Evolutionary conservation across 2,113 vertebrate genomes (phyloP).

Genomic region (Paramormyrops kingsleyae): DNA sequence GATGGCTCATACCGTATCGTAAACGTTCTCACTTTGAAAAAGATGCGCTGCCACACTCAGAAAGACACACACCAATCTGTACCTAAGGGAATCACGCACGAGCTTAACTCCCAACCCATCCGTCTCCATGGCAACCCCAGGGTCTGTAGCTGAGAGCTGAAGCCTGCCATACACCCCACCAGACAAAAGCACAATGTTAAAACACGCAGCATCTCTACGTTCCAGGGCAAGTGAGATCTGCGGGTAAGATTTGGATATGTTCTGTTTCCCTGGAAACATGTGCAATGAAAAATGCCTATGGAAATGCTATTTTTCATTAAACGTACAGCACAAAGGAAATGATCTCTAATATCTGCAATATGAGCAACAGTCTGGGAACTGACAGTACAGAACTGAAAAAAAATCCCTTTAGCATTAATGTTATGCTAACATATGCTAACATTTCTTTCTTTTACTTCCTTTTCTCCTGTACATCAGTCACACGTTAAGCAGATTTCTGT

Average conservation of each 20-base stretch:
- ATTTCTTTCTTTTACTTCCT: not conserved
- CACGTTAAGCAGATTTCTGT: not conserved
- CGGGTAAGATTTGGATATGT: not conserved
- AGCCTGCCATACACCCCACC: conserved; percentile 22
- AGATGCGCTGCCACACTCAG: not conserved
- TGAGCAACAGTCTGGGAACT: not conserved
- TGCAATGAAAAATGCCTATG: not conserved
- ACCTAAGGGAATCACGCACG: conserved; percentile 32
- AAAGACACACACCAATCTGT: conserved; percentile 10
- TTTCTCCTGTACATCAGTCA: not conserved
- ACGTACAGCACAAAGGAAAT: not conserved
- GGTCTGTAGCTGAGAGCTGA: conserved; percentile 13
- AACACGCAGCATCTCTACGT: not conserved
- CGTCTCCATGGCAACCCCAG: conserved; percentile 62
- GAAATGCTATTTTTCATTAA: not conserved
- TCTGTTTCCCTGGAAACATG: conserved; percentile 19
- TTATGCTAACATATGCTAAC: not conserved
- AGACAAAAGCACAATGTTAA: conserved; percentile 42
- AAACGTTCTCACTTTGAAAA: not conserved
- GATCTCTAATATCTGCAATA: not conserved
- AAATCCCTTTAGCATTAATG: not conserved
- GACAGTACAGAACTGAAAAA: not conserved
- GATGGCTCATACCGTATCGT: not conserved
- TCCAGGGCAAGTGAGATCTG: not conserved
- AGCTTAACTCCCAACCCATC: conserved; percentile 39